phyloP scores from a whole-genome alignment of 2,113 vertebrate genomes.

The Hippocampus zosterae region DNA sequence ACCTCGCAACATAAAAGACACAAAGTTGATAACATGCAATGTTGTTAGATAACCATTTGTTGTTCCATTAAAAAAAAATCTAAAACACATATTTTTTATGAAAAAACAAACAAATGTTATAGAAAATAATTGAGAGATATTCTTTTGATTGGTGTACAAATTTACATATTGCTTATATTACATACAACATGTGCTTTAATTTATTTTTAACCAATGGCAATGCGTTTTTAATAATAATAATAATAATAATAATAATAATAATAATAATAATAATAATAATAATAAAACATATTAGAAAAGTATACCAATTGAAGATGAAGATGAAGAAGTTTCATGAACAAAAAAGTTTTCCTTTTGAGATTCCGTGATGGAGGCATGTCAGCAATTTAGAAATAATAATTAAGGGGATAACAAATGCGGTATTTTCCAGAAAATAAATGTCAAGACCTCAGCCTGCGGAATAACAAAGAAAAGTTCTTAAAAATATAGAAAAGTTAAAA shows the following conservation, averaged over 20 bases:
- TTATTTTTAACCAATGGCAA: neutral
- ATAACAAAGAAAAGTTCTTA: neutral
- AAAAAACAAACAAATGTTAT: neutral
- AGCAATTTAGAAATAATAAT: neutral
- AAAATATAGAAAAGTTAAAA: neutral
- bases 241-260: neutral
- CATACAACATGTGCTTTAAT: neutral
- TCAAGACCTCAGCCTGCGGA: neutral
- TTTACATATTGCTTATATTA: neutral
- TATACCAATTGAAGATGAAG: neutral
- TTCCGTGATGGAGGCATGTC: neutral
- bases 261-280: neutral
- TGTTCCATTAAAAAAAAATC: neutral
- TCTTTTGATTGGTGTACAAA: too few relatives aligned
- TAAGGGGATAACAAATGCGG: neutral
- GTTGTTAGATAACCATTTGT: neutral
- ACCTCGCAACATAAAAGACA: constrained; percentile 8
- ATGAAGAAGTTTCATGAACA: neutral
- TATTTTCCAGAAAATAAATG: neutral
- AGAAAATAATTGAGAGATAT: neutral
- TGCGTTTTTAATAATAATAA: neutral
- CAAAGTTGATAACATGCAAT: neutral
- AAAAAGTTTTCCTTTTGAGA: neutral
- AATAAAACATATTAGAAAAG: neutral
- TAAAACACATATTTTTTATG: neutral